Evolutionary conservation across 2,113 vertebrate genomes (phyloP).

Genomic region (Rhinoderma darwinii): DNA sequence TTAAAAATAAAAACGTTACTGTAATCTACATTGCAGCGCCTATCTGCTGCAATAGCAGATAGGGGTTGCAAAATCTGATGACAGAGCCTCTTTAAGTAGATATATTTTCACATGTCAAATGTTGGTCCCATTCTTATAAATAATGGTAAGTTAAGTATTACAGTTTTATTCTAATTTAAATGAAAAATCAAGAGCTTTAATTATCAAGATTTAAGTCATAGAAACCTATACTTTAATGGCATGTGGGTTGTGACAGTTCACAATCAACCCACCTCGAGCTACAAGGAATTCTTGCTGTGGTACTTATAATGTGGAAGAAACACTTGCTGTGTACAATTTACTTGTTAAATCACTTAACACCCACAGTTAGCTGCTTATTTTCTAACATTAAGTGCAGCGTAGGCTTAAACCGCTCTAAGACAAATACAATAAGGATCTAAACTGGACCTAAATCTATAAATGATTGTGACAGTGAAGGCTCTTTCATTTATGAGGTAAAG

Average conservation of each 20-base stretch:
- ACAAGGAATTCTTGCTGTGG: conserved; percentile 25
- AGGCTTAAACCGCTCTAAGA: not conserved
- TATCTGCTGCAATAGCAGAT: too few species aligned
- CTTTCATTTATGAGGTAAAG: not conserved
- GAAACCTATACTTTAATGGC: conserved; percentile 53
- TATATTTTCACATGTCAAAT: not conserved
- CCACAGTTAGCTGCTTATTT: conserved; percentile 25
- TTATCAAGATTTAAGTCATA: conserved; percentile 37
- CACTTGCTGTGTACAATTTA: conserved; percentile 37
- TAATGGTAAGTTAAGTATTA: not conserved
- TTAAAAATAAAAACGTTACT: too few species aligned
- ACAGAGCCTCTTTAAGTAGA: not conserved
- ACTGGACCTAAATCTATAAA: not conserved
- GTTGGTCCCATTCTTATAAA: not conserved
- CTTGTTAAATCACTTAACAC: conserved; percentile 55
- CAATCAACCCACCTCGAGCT: conserved; percentile 42
- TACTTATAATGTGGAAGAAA: conserved; percentile 27
- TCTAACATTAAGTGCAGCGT: conserved; percentile 2
- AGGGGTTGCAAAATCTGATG: too few species aligned
- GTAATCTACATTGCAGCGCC: too few species aligned
- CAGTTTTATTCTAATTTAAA: not conserved
- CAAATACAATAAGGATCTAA: not conserved
- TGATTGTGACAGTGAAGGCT: not conserved
- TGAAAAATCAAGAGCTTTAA: conserved; percentile 3
- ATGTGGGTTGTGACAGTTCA: conserved; percentile 52